These are phyloP conservation scores for Andricus curvator DNA, from an alignment of 2,888 invertebrate genomes.

Conservation along the genomic window DNA sequence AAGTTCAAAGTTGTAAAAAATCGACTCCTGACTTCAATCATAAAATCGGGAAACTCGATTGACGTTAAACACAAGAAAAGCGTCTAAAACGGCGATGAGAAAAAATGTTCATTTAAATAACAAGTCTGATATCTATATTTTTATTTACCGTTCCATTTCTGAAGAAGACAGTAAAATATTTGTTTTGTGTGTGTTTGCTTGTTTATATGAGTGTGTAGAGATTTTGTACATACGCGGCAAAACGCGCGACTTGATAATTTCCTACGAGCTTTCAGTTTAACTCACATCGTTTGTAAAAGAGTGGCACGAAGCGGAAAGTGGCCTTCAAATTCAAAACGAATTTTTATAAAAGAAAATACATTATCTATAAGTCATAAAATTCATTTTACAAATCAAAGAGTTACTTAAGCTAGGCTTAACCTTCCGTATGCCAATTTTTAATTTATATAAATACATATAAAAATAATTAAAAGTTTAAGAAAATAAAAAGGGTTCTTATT, in stretches of 20 bases:
- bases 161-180: constrained; percentile 28
- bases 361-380: background rate
- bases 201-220: constrained; percentile 32
- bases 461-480: constrained; percentile 15
- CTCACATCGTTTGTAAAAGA: constrained; percentile 25
- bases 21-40: background rate
- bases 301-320: constrained; percentile 32
- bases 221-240: constrained; percentile 32
- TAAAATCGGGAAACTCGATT: constrained; percentile 13
- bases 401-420: background rate
- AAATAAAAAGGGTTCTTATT: constrained; percentile 38
- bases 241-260: constrained; percentile 34
- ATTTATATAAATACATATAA: constrained; percentile 30
- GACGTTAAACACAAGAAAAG: constrained; percentile 31
- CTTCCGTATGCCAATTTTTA: background rate
- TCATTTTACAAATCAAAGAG: background rate
- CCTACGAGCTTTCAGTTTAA: constrained; percentile 30
- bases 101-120: constrained; percentile 28
- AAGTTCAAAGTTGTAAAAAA: constrained; percentile 1
- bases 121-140: constrained; percentile 29
- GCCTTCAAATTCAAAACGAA: constrained; percentile 5
- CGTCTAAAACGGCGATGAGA: constrained; percentile 30
- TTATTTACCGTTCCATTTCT: constrained; percentile 3
- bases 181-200: constrained; percentile 22
- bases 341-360: constrained; percentile 18